Evolutionary conservation across 2,888 invertebrate species (phyloP), one percentile per base, ranked within the genome.

Genomic region (Torymus aiolomorphi): DNA sequence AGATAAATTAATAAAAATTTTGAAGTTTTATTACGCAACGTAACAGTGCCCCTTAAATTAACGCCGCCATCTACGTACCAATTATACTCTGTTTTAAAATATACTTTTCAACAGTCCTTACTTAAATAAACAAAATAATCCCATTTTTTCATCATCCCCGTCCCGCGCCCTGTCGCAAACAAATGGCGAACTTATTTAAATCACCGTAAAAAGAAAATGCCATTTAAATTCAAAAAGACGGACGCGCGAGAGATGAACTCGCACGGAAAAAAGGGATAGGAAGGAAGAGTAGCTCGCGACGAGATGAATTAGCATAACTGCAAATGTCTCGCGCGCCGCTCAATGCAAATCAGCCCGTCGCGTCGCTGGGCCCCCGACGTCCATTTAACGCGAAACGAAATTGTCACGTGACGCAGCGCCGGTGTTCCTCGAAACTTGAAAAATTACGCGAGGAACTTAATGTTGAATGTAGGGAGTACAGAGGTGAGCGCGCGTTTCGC

Each of bases 221-320:
- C 20, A 65, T 71, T 76, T 63, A 65, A 77, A 65, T 77, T 63
- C 54, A 72, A 57, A 76, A 62, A 77, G 63, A 77, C 57, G 59
- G 71, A 42, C 42, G 5, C 42, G 42, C 42, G 10, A 20, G 5
- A 49, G 42, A 11, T 52, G 49, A 54, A 31, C 42, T 59, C 42
- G 62, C 31, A 18, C 31, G 1, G 12, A 20, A 69, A 67, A 49
- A 57, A 31, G 49, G 54, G 69, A n/a, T 31, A 11, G 31, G 24
- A 24, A 31, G 73, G 16, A 73, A 63, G 63, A 69, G 61, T 4
- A 52, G 42, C 42, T 3, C 5, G 66, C 66, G 63, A 72, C 81
- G 69, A 42, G 42, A 77, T 74, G 74, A 71, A 82, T 82, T 79
- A 74, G 66, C 79, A 77, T 79, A 82, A 74, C 79, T 76, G 66